Evolutionary conservation across 2,888 invertebrate genomes (phyloP), one percentile per base, ranked within the genome.

Genomic region (Adineta ricciae): DNA sequence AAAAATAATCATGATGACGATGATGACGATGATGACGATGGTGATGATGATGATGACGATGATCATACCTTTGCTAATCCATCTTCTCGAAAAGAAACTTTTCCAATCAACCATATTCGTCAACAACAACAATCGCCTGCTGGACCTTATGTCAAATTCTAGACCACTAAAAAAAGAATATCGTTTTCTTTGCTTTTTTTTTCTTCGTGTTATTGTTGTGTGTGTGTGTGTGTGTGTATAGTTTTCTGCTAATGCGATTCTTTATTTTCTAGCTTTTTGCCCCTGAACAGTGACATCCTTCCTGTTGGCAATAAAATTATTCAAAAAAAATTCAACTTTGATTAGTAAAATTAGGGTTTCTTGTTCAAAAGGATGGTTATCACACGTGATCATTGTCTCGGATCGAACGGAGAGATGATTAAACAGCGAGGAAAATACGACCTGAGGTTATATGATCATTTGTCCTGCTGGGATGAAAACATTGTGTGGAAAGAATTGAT

Each of bases 231-330:
- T 11, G 64, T 32, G 64, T 64, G 64, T 64, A 64, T 64, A 64
- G 32, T 64, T 64, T 27, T 32, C 64, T 64, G 32, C 64, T 64
- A 27, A 64, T 32, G 64, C 64, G 64, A 64, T 3, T 64, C 64
- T 64, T 64, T 64, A 64, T 64, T 64, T 64, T 64, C 64, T 64
- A 64, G 64, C 19, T 24, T 64, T 64, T 64, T 32, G 32, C 64
- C 64, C 64, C 5, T 64, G 64, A 64, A 64, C 64, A 64, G 64
- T 64, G 64, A 64, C 64, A 64, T 64, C 64, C 32, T 64, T 64
- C 64, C 32, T 64, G 64, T 64, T 64, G 64, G 64, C 64, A 64
- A 64, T 64, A 64, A 64, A 64, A 64, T 64, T 19, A 64, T 64
- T 64, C 14, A 64, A 64, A 64, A 64, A 64, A 64, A 27, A 7